Percentiles rank a stretch among this genome's conserved stretches.
phyloP scores from a whole-genome alignment of 2,797 vertebrate genomes.

The Cirrhinus mrigala region DNA sequence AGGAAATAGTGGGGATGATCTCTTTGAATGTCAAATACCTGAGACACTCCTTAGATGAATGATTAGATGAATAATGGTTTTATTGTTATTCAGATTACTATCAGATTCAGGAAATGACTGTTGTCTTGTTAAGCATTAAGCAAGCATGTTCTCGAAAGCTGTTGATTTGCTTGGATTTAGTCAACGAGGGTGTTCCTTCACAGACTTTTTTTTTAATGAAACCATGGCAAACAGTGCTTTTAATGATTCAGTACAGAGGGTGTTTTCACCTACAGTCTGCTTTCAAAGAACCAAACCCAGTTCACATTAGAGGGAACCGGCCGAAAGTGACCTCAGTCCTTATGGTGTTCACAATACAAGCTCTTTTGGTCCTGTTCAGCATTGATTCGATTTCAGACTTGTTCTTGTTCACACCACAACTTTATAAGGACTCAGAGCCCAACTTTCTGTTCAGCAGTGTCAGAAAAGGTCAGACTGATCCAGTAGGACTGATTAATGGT shows the following conservation, averaged over 20 bases:
- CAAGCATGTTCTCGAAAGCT: neutral
- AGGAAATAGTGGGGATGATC: neutral
- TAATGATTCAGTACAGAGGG: neutral
- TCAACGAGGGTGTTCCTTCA: neutral
- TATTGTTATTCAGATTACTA: neutral
- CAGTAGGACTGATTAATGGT: constrained; percentile 4
- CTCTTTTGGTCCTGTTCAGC: neutral
- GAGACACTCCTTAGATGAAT: neutral
- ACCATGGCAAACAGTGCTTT: neutral
- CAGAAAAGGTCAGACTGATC: neutral
- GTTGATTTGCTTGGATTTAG: neutral
- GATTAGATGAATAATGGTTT: constrained; percentile 1
- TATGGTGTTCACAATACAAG: too few relatives aligned
- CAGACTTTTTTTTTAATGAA: neutral
- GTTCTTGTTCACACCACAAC: neutral
- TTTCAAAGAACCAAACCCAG: too few relatives aligned
- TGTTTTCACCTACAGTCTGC: too few relatives aligned
- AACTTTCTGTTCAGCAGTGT: neutral
- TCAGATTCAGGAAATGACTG: constrained; percentile 8
- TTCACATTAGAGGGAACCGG: too few relatives aligned
- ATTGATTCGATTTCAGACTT: neutral
- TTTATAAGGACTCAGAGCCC: neutral
- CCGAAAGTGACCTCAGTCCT: too few relatives aligned
- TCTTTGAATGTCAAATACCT: neutral
- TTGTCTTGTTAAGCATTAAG: neutral